Evolutionary conservation across 2,797 vertebrate genomes (phyloP).

Genomic region (Podarcis lilfordi): DNA sequence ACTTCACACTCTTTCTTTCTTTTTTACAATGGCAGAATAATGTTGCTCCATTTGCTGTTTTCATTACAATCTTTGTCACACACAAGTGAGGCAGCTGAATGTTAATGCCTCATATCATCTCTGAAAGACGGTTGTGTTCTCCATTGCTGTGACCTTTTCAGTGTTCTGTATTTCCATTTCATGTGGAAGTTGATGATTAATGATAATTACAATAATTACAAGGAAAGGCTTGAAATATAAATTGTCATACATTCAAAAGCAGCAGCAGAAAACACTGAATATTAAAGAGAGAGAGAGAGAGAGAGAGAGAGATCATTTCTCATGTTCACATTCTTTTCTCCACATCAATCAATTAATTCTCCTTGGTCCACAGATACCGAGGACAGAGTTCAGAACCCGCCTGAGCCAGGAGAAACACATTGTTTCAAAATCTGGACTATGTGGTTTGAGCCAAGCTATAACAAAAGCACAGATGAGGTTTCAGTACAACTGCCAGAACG

Average conservation of each 20-base stretch:
- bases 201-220: conserved; percentile 76
- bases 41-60: conserved; percentile 72
- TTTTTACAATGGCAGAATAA: conserved; percentile 66
- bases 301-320: conserved; percentile 46
- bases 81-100: conserved; percentile 65
- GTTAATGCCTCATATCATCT: conserved; percentile 66
- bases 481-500: conserved; percentile 58
- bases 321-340: conserved; percentile 47
- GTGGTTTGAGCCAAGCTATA: conserved; percentile 14
- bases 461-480: conserved; percentile 45
- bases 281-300: conserved; percentile 14
- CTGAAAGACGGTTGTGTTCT: conserved; percentile 68
- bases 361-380: conserved; percentile 5
- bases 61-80: conserved; percentile 73
- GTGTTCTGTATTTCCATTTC: conserved; percentile 70
- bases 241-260: conserved; percentile 72
- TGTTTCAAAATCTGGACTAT: conserved; percentile 9
- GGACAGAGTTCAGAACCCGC: background rate
- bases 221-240: conserved; percentile 69
- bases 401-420: background rate
- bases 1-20: conserved; percentile 38
- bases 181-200: conserved; percentile 77
- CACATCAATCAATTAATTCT: conserved; percentile 47
- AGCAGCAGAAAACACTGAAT: conserved; percentile 69
- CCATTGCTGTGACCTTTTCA: conserved; percentile 74